Conservation (phyloP, 2,113 vertebrate genomes). For the Urocitellus parryii region DNA sequence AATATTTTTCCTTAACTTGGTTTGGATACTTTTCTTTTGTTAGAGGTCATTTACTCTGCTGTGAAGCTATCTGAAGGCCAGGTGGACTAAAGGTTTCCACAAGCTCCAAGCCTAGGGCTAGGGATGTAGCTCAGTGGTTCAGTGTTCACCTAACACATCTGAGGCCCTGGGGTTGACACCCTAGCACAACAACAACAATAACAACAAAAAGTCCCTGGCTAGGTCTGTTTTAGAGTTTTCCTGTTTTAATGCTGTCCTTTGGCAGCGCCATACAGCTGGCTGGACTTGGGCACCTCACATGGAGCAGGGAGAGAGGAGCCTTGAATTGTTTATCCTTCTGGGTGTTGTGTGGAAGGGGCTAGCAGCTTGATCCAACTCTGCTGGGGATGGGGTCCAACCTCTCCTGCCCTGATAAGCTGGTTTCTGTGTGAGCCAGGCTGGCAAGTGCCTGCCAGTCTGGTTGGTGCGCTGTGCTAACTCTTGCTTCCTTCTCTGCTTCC, state of each 20-base stretch:
- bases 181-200: not conserved
- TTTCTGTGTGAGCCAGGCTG: not conserved
- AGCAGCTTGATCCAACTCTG: not conserved
- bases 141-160: not conserved
- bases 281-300: not conserved
- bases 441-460: not conserved
- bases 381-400: not conserved
- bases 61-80: not conserved
- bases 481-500: conserved; percentile 89
- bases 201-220: not conserved
- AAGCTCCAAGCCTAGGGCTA: not conserved
- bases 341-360: not conserved
- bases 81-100: not conserved
- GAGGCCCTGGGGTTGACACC: not conserved
- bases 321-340: not conserved
- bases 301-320: not conserved
- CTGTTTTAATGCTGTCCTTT: not conserved
- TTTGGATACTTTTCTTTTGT: not conserved
- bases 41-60: not conserved
- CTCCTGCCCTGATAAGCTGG: not conserved
- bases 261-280: not conserved
- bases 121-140: not conserved
- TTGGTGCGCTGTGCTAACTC: conserved; percentile 81
- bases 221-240: not conserved
- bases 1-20: not conserved